phyloP scores from a whole-genome alignment of 2,113 vertebrate species.

The Chionis minor region DNA sequence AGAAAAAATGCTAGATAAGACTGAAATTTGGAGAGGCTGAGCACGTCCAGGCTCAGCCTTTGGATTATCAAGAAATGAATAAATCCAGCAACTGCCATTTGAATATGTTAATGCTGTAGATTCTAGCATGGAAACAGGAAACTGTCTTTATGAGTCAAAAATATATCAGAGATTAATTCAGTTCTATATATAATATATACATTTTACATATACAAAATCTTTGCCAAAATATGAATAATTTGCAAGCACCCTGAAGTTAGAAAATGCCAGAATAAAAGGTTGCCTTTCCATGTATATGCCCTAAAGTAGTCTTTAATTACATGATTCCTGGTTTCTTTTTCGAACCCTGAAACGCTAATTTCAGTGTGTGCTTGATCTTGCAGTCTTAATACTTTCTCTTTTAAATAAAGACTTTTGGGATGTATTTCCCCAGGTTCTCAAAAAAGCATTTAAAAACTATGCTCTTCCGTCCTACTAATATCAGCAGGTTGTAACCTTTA shows the following conservation, averaged over 20 bases:
- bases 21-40: conserved; percentile 39
- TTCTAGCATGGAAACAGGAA: conserved; percentile 37
- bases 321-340: not conserved
- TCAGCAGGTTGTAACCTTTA: not conserved
- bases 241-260: not conserved
- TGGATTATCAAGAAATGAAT: not conserved
- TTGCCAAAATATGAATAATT: conserved; percentile 50
- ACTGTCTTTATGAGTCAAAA: conserved; percentile 22
- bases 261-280: conserved; percentile 66
- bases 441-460: not conserved
- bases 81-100: conserved; percentile 20
- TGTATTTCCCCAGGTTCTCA: not conserved
- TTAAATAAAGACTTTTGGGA: not conserved
- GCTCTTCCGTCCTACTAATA: not conserved
- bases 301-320: conserved; percentile 21
- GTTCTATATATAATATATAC: conserved; percentile 48
- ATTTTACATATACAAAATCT: conserved; percentile 25
- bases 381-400: not conserved
- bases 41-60: not conserved
- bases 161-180: conserved; percentile 32
- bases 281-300: conserved; percentile 25
- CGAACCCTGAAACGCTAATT: not conserved
- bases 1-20: conserved; percentile 41
- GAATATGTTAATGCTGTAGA: conserved; percentile 8
- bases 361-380: not conserved